Percentiles rank a stretch among this genome's conserved stretches.
These are phyloP conservation scores for Gallinago jamesoni DNA, from an alignment of 2,113 vertebrate genomes.

Conservation along the genomic window DNA sequence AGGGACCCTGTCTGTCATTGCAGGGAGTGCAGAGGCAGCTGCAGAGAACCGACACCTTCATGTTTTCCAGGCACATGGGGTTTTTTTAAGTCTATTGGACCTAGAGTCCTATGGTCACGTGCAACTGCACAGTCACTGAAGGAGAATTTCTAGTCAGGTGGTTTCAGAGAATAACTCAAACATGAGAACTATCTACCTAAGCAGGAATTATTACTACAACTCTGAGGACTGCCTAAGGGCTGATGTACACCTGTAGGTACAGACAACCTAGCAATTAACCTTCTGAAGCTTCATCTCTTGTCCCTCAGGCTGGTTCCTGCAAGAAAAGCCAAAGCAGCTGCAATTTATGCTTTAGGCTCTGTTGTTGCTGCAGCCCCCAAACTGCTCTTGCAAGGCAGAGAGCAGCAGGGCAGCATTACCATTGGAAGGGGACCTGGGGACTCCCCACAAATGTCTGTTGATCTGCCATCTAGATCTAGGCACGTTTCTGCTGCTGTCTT, in stretches of 20 bases:
- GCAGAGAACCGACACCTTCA: neutral
- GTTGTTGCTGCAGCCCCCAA: neutral
- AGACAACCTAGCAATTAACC: neutral
- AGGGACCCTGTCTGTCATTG: neutral
- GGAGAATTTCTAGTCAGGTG: neutral
- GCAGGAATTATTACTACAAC: neutral
- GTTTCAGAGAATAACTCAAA: neutral
- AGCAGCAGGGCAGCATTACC: neutral
- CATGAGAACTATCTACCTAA: neutral
- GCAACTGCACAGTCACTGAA: neutral
- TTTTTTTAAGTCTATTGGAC: neutral
- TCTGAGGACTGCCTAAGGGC: neutral
- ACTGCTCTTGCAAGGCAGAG: neutral
- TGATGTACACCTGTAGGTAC: neutral
- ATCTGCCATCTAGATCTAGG: neutral
- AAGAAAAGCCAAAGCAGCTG: neutral
- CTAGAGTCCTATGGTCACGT: rapidly evolving
- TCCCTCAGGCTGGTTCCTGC: neutral
- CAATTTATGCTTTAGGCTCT: neutral
- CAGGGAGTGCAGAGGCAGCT: neutral
- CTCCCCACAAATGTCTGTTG: neutral
- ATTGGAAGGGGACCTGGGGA: neutral
- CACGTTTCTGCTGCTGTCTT: neutral
- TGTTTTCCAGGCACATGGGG: neutral
- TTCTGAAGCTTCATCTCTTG: neutral